Evolutionary conservation across 2,888 invertebrate species (phyloP).

Genomic region (Stenotaenia linearis): DNA sequence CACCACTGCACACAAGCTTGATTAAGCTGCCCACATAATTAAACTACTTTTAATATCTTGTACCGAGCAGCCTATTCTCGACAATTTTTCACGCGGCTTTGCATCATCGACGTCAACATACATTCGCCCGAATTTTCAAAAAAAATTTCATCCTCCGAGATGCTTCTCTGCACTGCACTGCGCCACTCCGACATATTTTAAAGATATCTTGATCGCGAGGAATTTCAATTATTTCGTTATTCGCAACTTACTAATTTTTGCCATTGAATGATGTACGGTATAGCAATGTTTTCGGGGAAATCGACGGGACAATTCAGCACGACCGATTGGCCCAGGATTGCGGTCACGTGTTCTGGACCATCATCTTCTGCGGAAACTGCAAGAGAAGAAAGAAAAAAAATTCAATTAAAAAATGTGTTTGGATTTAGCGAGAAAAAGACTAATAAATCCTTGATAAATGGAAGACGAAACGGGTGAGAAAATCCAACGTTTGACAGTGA

Average conservation of each 20-base stretch:
- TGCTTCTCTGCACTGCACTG: too few species aligned
- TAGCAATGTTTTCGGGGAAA: slow-evolving; percentile 90
- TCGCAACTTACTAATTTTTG: slow-evolving; percentile 99
- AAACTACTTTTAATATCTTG: background rate
- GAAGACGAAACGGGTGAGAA: background rate
- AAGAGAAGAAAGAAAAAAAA: background rate
- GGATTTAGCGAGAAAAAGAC: too few species aligned
- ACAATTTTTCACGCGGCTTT: background rate
- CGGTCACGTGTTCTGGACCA: slow-evolving; percentile 80
- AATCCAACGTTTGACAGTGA: slow-evolving; percentile 8
- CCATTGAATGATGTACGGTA: slow-evolving; percentile 98
- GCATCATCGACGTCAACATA: too few species aligned
- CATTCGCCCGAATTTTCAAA: too few species aligned
- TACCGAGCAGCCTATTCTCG: too few species aligned
- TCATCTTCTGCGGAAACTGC: slow-evolving; percentile 32
- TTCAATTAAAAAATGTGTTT: background rate
- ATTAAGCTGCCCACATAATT: slow-evolving; percentile 20
- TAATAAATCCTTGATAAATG: background rate
- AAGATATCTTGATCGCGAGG: too few species aligned
- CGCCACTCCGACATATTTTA: background rate
- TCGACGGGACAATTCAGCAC: slow-evolving; percentile 97
- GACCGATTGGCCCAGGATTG: slow-evolving; percentile 93
- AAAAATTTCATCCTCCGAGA: too few species aligned
- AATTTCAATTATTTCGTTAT: too few species aligned
- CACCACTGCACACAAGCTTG: background rate